Conservation (phyloP, 2,888 invertebrate species). For the Miltochrista miniata region DNA sequence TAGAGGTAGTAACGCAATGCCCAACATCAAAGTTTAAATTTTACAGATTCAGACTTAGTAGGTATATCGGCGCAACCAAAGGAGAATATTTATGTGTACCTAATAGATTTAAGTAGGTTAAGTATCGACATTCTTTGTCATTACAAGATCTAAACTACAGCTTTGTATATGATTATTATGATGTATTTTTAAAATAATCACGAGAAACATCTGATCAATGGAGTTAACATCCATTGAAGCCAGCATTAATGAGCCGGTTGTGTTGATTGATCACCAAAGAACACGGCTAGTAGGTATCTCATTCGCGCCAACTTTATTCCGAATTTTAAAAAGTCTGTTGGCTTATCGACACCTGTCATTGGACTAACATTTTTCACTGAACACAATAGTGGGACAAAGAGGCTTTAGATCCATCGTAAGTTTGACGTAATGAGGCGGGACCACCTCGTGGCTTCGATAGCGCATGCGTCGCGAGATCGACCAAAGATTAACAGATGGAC, state of each 20-base stretch:
- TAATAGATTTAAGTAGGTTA: no score
- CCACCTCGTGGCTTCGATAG: conserved; percentile 73
- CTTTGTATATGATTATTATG: no score
- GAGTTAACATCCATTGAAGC: conserved; percentile 45
- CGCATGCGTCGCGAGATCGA: conserved; percentile 76
- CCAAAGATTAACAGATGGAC: conserved; percentile 77
- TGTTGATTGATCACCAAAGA: conserved; percentile 64
- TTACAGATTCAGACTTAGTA: no score
- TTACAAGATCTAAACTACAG: neutral
- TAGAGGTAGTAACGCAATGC: no score
- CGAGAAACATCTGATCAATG: conserved; percentile 46
- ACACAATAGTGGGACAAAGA: conserved; percentile 69
- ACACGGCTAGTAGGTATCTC: conserved; percentile 52
- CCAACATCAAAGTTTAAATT: no score
- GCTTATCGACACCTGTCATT: conserved; percentile 79
- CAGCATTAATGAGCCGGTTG: conserved; percentile 56
- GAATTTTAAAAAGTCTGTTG: conserved; percentile 43
- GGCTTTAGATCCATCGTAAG: conserved; percentile 59
- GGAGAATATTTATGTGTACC: no score
- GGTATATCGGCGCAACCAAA: no score
- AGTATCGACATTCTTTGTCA: no score
- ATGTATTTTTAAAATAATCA: conserved; percentile 35
- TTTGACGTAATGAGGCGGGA: conserved; percentile 76
- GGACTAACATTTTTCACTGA: conserved; percentile 75
- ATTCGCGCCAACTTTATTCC: conserved; percentile 50